These are phyloP conservation scores for Leguminivora glycinivorella DNA, from an alignment of 1,140 invertebrate genomes.

Conservation along the genomic window DNA sequence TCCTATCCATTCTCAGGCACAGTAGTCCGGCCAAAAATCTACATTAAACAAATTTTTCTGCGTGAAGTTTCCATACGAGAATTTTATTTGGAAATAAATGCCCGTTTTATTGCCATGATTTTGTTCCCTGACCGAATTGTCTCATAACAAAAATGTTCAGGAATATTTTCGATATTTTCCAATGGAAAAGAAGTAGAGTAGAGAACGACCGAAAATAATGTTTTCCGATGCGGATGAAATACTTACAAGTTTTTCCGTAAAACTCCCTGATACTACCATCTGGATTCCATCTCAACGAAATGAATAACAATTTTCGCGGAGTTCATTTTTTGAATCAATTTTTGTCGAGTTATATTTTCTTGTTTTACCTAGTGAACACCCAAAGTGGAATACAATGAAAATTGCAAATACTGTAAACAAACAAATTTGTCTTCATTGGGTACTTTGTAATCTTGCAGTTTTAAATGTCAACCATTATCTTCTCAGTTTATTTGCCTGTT, in stretches of 20 bases:
- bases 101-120: not conserved
- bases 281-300: slow-evolving; percentile 35
- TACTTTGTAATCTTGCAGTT: too few species aligned
- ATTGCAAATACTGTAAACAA: too few species aligned
- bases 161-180: not conserved
- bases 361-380: slow-evolving; percentile 33
- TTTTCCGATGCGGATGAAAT: slow-evolving; percentile 26
- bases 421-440: too few species aligned
- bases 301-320: slow-evolving; percentile 41
- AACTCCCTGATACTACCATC: slow-evolving; percentile 33
- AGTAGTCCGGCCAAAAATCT: slow-evolving; percentile 39
- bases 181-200: not conserved
- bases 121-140: not conserved
- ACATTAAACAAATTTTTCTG: slow-evolving; percentile 28
- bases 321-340: slow-evolving; percentile 37
- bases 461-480: too few species aligned
- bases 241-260: slow-evolving; percentile 32
- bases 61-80: slow-evolving; percentile 9
- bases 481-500: too few species aligned
- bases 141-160: not conserved
- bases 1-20: slow-evolving; percentile 61
- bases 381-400: too few species aligned
- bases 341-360: slow-evolving; percentile 40
- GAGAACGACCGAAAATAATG: slow-evolving; percentile 17
- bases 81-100: slow-evolving; percentile 22